phyloP scores from a whole-genome alignment of 2,888 invertebrate species.

The Torymus auratus region DNA sequence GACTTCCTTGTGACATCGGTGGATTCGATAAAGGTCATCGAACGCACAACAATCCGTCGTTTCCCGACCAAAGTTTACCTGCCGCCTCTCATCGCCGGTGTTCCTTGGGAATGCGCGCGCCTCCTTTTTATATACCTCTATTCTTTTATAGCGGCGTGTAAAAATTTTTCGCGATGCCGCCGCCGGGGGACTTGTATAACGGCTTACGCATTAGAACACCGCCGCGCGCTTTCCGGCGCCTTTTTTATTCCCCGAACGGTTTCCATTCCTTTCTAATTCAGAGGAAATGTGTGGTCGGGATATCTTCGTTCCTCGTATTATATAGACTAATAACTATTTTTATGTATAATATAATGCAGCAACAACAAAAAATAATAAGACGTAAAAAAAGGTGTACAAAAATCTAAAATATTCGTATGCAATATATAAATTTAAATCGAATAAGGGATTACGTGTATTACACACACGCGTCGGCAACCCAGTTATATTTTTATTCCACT shows the following conservation, averaged over 20 bases:
- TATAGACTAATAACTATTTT: too few relatives aligned
- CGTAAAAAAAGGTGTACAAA: too few relatives aligned
- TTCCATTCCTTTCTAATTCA: background rate
- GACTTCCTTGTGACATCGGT: background rate
- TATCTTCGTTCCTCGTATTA: too few relatives aligned
- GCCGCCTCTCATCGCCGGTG: background rate
- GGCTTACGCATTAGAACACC: conserved; percentile 34
- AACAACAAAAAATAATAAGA: too few relatives aligned
- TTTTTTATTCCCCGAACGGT: conserved; percentile 17
- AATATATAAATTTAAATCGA: too few relatives aligned
- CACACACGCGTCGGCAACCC: too few relatives aligned
- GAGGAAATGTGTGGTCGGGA: too few relatives aligned
- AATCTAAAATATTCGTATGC: too few relatives aligned
- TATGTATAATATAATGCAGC: too few relatives aligned
- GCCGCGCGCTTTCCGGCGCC: conserved; percentile 12
- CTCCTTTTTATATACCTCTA: conserved; percentile 11
- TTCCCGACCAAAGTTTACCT: background rate
- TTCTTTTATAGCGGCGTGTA: conserved; percentile 23
- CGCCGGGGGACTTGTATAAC: conserved; percentile 26
- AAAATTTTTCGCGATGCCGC: conserved; percentile 26
- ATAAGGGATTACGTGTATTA: too few relatives aligned
- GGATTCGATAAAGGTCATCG: conserved; percentile 37
- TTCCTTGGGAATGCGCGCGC: conserved; percentile 25
- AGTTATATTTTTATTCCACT: too few relatives aligned
- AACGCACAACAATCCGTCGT: conserved; percentile 23